Percentiles rank a stretch among this genome's conserved stretches.
phyloP scores from a whole-genome alignment of 2,113 vertebrate species.

The Hyperopisus bebe region DNA sequence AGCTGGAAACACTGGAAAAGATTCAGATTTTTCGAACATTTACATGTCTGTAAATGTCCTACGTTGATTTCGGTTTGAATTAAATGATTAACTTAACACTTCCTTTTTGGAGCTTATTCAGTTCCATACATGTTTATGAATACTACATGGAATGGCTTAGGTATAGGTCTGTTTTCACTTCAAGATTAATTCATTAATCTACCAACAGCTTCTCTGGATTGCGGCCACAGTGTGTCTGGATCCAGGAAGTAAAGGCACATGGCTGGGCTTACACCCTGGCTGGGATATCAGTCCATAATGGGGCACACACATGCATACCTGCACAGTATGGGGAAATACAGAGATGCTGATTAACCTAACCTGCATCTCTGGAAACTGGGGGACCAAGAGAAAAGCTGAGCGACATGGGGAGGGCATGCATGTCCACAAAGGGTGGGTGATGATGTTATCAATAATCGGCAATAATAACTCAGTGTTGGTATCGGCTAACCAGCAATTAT shows the following conservation, averaged over 20 bases:
- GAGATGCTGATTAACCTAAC: not conserved
- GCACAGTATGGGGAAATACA: not conserved
- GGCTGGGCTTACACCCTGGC: not conserved
- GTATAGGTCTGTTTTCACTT: not conserved
- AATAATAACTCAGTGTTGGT: not conserved
- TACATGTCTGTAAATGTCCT: not conserved
- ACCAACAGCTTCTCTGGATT: not conserved
- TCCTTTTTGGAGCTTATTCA: not conserved
- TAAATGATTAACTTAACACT: not conserved
- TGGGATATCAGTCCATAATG: not conserved
- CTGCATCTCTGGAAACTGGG: not conserved
- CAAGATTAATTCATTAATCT: not conserved
- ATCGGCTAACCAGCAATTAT: not conserved
- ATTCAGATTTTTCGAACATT: not conserved
- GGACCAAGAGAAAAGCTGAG: not conserved
- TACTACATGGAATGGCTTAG: not conserved
- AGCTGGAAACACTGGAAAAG: not conserved
- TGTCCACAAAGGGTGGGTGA: not conserved
- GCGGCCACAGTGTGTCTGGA: not conserved
- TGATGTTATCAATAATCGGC: not conserved
- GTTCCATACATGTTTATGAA: not conserved
- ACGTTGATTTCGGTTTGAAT: not conserved
- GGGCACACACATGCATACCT: not conserved
- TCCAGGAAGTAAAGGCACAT: not conserved
- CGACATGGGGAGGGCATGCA: not conserved